Conservation (phyloP, 2,888 invertebrate genomes). For the Cistogaster globosa region DNA sequence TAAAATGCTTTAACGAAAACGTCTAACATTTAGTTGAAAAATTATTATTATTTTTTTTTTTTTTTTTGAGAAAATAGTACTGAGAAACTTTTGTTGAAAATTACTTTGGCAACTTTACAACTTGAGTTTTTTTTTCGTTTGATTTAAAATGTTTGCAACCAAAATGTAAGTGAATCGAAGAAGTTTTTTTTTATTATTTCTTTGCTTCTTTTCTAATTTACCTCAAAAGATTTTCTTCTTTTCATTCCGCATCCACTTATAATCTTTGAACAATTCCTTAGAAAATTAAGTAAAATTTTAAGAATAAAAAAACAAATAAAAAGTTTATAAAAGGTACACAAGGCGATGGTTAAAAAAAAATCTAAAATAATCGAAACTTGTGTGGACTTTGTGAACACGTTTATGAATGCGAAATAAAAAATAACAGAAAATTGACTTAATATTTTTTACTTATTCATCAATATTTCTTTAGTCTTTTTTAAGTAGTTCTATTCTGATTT, state of each 20-base stretch:
- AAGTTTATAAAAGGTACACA: background rate
- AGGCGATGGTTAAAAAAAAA: no score
- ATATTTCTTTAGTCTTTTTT: no score
- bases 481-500: background rate
- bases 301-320: background rate
- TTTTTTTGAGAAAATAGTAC: background rate
- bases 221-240: conserved; percentile 35
- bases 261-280: conserved; percentile 30
- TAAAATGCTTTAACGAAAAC: background rate
- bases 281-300: conserved; percentile 46
- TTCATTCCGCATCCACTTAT: background rate
- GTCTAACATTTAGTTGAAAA: conserved; percentile 31
- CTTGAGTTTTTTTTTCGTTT: conserved; percentile 31
- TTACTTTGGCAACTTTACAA: conserved; percentile 60
- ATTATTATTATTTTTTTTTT: conserved; percentile 1
- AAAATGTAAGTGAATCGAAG: conserved; percentile 52
- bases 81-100: conserved; percentile 36
- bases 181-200: background rate
- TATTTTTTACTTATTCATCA: no score
- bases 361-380: no score
- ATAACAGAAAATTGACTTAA: no score
- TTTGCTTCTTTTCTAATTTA: background rate
- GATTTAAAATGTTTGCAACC: conserved; percentile 54
- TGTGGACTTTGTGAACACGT: no score
- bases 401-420: no score